A percentile compares a stretch with the other conserved stretches of the same genome.
Conservation (phyloP, 2,797 vertebrate genomes). For the Sylvia borin region DNA sequence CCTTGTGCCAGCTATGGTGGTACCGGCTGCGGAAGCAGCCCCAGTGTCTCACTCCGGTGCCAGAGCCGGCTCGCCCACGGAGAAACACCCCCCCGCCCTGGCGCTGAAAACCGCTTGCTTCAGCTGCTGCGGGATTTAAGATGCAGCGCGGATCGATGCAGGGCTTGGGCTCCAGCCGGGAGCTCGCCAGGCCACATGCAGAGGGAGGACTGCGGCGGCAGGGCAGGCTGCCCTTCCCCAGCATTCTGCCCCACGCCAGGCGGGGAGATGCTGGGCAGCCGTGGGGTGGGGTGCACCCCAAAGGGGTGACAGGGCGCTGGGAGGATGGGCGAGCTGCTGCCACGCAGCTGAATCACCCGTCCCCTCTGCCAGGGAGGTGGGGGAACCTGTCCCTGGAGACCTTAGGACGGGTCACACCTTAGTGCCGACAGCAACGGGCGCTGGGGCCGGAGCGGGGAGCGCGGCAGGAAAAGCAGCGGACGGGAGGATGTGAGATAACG, state of each 20-base stretch:
- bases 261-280: background rate
- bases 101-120: slow-evolving; percentile 49
- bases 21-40: background rate
- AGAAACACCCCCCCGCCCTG: background rate
- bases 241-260: fast-evolving
- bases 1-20: background rate
- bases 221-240: background rate
- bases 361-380: background rate
- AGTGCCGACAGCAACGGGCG: background rate
- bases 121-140: slow-evolving; percentile 61
- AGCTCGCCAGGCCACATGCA: slow-evolving; percentile 31
- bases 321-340: background rate
- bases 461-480: slow-evolving; percentile 42
- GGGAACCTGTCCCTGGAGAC: background rate
- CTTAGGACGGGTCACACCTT: background rate
- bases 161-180: slow-evolving; percentile 47
- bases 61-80: background rate
- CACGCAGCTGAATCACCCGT: fast-evolving
- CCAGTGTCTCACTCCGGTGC: background rate
- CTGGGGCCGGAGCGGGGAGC: slow-evolving; percentile 15
- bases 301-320: background rate
- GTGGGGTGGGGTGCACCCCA: background rate
- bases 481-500: slow-evolving; percentile 70
- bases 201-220: slow-evolving; percentile 2
- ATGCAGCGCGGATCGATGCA: slow-evolving; percentile 51